phyloP scores from a whole-genome alignment of 2,888 invertebrate species.

The Steinernema hermaphroditum region DNA sequence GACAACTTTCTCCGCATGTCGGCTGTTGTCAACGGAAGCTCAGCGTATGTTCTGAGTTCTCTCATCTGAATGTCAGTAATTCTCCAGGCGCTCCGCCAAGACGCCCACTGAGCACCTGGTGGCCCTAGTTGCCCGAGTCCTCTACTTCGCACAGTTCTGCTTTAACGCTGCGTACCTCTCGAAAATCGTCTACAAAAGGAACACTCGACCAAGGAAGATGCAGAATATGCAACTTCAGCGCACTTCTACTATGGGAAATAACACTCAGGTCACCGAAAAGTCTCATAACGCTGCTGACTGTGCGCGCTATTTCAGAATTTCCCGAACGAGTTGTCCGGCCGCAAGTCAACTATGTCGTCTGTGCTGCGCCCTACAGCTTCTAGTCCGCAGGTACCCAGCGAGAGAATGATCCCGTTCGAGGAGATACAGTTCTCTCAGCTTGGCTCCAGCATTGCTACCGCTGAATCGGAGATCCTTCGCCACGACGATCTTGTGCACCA shows the following conservation, averaged over 20 bases:
- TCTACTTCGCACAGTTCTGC: constrained; percentile 45
- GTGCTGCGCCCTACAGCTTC: neutral
- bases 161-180: constrained; percentile 44
- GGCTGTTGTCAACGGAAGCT: constrained; percentile 34
- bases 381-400: neutral
- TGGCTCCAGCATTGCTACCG: neutral
- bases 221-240: neutral
- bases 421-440: neutral
- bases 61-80: neutral
- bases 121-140: constrained; percentile 38
- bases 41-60: neutral
- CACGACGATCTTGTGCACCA: neutral
- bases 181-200: constrained; percentile 40
- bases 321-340: neutral
- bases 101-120: constrained; percentile 33
- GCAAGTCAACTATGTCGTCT: constrained; percentile 6
- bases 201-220: constrained; percentile 29
- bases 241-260: neutral
- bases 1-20: constrained; percentile 40
- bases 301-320: neutral
- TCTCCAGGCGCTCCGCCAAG: neutral
- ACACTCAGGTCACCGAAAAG: neutral
- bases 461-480: neutral
- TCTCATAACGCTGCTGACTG: neutral
- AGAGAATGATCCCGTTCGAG: neutral